A percentile compares a stretch with the other conserved stretches of the same genome.
These are phyloP conservation scores for Agrypnia vestita DNA, from an alignment of 1,140 invertebrate genomes.

Conservation along the genomic window DNA sequence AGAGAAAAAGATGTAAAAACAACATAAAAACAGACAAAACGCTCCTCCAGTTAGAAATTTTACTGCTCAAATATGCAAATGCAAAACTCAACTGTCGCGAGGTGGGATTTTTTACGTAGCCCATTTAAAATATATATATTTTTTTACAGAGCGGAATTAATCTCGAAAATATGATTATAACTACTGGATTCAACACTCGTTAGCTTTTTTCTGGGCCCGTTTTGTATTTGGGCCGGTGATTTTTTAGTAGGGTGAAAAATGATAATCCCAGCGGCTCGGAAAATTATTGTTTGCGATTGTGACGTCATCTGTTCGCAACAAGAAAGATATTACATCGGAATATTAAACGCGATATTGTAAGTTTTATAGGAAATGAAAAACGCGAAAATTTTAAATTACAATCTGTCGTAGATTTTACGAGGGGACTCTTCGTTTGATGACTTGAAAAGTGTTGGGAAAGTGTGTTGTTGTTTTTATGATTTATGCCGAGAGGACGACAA, in stretches of 20 bases:
- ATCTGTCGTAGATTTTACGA: not conserved
- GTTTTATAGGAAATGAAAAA: constrained; percentile 2
- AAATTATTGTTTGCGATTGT: constrained; percentile 21
- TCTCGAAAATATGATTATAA: constrained; percentile 40
- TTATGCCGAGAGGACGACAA: too few relatives aligned
- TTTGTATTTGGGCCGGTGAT: constrained; percentile 3
- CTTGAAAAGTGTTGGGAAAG: not conserved
- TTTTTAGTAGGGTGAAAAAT: constrained; percentile 9
- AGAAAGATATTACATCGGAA: constrained; percentile 5
- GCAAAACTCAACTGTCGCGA: constrained; percentile 22
- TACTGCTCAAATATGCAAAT: constrained; percentile 48
- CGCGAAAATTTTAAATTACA: not conserved
- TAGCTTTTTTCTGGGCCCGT: constrained; percentile 1
- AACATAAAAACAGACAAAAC: constrained; percentile 53
- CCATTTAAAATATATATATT: not conserved
- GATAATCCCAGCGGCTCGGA: not conserved
- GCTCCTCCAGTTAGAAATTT: not conserved
- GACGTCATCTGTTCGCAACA: constrained; percentile 27
- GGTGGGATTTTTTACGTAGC: constrained; percentile 32
- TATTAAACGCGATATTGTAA: constrained; percentile 11
- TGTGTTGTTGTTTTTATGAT: too few relatives aligned
- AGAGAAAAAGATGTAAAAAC: constrained; percentile 52
- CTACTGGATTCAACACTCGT: constrained; percentile 21
- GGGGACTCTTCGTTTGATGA: not conserved
- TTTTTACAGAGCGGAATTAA: constrained; percentile 22